phyloP scores from a whole-genome alignment of 2,113 vertebrate genomes.

The Clarias gariepinus region DNA sequence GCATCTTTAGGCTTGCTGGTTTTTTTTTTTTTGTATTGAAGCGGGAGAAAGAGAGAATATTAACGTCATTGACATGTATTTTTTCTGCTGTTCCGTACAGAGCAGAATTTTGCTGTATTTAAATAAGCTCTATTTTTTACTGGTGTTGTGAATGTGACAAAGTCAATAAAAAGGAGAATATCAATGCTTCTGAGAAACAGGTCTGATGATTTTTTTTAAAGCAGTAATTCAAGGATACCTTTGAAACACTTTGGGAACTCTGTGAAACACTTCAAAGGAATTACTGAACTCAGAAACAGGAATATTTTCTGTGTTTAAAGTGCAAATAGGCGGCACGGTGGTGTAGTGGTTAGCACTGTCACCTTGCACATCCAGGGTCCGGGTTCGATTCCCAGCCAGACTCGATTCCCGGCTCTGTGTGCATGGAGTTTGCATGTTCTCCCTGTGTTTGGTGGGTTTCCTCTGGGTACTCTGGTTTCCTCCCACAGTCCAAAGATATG shows the following conservation, averaged over 20 bases:
- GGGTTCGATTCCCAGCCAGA: too few species aligned
- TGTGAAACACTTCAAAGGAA: neutral
- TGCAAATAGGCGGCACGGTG: too few species aligned
- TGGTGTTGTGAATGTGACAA: conserved; percentile 39
- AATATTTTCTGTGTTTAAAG: neutral
- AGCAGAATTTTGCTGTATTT: conserved; percentile 31
- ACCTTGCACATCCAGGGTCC: too few species aligned
- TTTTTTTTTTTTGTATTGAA: neutral
- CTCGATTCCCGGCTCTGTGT: too few species aligned
- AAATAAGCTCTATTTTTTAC: conserved; percentile 53
- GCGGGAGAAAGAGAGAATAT: neutral
- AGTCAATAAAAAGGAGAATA: conserved; percentile 41
- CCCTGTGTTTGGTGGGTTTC: too few species aligned
- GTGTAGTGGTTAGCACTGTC: too few species aligned
- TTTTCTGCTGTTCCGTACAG: conserved; percentile 24
- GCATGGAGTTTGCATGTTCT: too few species aligned
- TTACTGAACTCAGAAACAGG: neutral
- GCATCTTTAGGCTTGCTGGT: neutral
- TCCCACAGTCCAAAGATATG: too few species aligned
- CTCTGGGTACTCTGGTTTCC: too few species aligned
- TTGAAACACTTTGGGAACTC: neutral
- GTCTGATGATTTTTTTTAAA: neutral
- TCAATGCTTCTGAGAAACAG: neutral
- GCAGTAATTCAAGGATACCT: neutral
- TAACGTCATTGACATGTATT: neutral